phyloP scores from a whole-genome alignment of 2,113 vertebrate species.

The Willisornis vidua region DNA sequence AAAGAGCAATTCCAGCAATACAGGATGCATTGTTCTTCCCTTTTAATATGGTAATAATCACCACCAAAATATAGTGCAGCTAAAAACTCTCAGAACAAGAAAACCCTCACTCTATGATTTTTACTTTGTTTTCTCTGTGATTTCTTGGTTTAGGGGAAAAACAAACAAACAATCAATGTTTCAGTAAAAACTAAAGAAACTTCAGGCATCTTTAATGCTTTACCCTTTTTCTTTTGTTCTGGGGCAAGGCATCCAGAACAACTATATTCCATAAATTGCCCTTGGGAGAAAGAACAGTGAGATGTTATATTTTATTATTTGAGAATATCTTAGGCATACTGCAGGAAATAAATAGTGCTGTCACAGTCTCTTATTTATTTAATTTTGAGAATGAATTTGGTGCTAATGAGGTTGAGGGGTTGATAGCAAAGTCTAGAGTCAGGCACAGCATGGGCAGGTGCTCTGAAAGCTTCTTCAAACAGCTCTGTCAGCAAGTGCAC shows the following conservation, averaged over 20 bases:
- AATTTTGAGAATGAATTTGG: slow-evolving; percentile 35
- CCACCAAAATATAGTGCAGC: background rate
- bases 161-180: background rate
- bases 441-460: slow-evolving; percentile 45
- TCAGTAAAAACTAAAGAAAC: background rate
- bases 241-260: background rate
- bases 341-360: slow-evolving; percentile 15
- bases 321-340: background rate
- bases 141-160: background rate
- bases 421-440: slow-evolving; percentile 19
- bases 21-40: background rate
- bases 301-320: background rate
- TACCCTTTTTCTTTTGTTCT: background rate
- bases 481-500: slow-evolving; percentile 41
- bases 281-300: background rate
- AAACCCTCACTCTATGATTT: background rate
- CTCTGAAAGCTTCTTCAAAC: slow-evolving; percentile 53
- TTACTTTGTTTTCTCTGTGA: background rate
- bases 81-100: background rate
- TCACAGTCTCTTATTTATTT: slow-evolving; percentile 10
- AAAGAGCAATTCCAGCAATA: slow-evolving; percentile 28
- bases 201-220: slow-evolving; percentile 16
- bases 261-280: background rate
- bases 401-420: slow-evolving; percentile 38
- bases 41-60: slow-evolving; percentile 18